A percentile compares a stretch with the other conserved stretches of the same genome.
Conservation (phyloP, 1,140 invertebrate species). For the Nasonia vitripennis region DNA sequence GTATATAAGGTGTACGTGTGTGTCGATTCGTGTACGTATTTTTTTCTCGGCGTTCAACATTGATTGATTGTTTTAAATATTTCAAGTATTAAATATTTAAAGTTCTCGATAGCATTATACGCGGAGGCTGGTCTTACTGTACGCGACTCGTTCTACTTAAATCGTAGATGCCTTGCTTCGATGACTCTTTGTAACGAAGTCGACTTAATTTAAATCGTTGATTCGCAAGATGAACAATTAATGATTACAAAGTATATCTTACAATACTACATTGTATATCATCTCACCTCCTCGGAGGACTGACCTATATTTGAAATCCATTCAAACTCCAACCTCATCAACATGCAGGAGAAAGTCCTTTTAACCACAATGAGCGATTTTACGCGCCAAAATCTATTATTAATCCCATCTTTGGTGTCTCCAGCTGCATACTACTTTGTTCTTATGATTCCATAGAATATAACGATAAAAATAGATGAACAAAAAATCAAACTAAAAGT, state of each 20-base stretch:
- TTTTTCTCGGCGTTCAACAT: neutral
- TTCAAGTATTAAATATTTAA: neutral
- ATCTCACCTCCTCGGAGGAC: neutral
- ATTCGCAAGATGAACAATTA: no score
- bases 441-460: neutral
- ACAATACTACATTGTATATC: neutral
- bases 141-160: neutral
- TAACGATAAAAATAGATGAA: neutral
- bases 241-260: no score
- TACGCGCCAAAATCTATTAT: neutral
- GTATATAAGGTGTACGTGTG: neutral
- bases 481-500: no score
- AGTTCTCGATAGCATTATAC: neutral
- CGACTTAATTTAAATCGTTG: no score
- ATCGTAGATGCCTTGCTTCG: neutral
- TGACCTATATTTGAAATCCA: neutral
- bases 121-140: neutral
- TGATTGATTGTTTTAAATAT: neutral
- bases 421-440: no score
- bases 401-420: no score
- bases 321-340: constrained; percentile 3
- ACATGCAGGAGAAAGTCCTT: constrained; percentile 6
- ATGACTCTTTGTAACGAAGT: neutral
- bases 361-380: neutral
- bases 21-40: neutral